Percentiles rank a stretch among this genome's conserved stretches.
Conservation (phyloP, 2,113 vertebrate species). For the Laterallus jamaicensis region DNA sequence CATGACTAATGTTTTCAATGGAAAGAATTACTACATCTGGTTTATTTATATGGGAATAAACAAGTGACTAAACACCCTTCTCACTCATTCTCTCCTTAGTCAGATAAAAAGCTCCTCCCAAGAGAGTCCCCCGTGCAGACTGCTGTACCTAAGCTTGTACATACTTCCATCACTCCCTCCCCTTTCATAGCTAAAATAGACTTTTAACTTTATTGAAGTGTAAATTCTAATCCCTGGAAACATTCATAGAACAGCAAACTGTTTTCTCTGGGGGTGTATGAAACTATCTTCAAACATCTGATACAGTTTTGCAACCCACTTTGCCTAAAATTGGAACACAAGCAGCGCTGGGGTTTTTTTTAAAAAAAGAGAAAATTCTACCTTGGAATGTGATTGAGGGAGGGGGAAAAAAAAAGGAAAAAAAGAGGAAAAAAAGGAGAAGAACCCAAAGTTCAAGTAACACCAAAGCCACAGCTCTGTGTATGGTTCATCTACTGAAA, state of each 20-base stretch:
- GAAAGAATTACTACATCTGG: neutral
- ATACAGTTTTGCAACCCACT: neutral
- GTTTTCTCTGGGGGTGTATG: neutral
- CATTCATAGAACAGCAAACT: neutral
- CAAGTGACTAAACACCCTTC: neutral
- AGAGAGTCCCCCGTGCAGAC: neutral
- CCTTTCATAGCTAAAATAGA: neutral
- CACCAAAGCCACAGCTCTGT: neutral
- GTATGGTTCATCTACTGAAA: neutral
- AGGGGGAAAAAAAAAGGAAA: neutral
- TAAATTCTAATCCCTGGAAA: neutral
- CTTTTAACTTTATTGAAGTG: neutral
- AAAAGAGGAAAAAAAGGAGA: neutral
- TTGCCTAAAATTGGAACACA: neutral
- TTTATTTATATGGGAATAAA: neutral
- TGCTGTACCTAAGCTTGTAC: neutral
- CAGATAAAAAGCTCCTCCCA: neutral
- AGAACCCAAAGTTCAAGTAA: neutral
- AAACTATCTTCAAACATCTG: neutral
- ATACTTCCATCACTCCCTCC: neutral
- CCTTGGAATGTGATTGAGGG: neutral
- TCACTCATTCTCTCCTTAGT: neutral
- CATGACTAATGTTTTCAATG: neutral
- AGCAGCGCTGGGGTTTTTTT: neutral
- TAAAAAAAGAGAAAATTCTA: neutral